phyloP scores from a whole-genome alignment of 2,797 vertebrate species.

The Alcedo quadribrachys region DNA sequence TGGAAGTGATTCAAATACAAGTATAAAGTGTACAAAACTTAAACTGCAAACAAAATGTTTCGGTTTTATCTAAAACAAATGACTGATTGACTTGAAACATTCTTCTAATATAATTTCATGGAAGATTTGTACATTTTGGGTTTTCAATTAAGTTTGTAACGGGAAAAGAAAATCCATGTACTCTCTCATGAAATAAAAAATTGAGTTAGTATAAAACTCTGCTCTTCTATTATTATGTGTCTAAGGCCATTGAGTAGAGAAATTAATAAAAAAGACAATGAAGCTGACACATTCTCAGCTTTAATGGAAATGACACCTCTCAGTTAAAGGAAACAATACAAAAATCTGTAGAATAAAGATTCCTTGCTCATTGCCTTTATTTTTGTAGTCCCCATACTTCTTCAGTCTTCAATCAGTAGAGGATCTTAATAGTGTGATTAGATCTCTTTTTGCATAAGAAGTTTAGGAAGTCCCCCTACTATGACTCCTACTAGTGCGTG shows the following conservation, averaged over 20 bases:
- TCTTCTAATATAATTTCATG: not conserved
- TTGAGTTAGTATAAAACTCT: not conserved
- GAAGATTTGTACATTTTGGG: not conserved
- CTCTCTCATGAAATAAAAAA: not conserved
- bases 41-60: not conserved
- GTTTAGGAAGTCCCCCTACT: not conserved
- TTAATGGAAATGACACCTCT: not conserved
- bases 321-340: not conserved
- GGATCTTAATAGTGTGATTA: not conserved
- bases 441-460: not conserved
- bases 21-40: not conserved
- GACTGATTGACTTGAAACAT: not conserved
- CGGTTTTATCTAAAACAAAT: not conserved
- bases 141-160: not conserved
- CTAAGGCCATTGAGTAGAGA: not conserved
- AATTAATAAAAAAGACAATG: not conserved
- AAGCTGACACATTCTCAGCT: not conserved
- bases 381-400: not conserved
- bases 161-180: not conserved
- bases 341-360: not conserved
- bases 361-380: not conserved
- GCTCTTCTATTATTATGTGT: not conserved
- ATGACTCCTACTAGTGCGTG: not conserved
- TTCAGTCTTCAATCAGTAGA: not conserved
- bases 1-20: not conserved